Evolutionary conservation across 2,113 vertebrate species (phyloP).

Genomic region (Dascyllus trimaculatus): DNA sequence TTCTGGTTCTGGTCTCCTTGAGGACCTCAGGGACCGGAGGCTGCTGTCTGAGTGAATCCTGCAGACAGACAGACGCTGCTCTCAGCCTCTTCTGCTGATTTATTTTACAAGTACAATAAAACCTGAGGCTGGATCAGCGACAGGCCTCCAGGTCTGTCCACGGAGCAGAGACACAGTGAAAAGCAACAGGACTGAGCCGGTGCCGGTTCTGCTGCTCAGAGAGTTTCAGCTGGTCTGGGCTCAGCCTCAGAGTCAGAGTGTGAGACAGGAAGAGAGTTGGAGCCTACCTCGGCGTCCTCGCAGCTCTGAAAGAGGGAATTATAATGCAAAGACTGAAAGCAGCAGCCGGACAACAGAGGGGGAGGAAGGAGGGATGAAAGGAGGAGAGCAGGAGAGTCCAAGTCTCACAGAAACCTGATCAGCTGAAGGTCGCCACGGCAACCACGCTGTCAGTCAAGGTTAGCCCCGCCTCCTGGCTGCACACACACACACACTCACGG

Average conservation of each 20-base stretch:
- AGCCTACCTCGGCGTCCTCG: slow-evolving; percentile 56
- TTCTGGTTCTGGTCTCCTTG: too few species aligned
- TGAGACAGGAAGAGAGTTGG: slow-evolving; percentile 50
- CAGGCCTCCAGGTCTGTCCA: not conserved
- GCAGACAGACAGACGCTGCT: too few species aligned
- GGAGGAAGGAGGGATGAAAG: not conserved
- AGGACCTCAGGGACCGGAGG: too few species aligned
- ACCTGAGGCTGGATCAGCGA: too few species aligned
- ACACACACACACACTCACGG: not conserved
- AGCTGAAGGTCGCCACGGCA: slow-evolving; percentile 48
- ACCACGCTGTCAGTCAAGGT: slow-evolving; percentile 39
- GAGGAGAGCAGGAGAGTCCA: slow-evolving; percentile 19
- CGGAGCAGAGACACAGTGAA: too few species aligned
- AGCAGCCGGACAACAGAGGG: not conserved
- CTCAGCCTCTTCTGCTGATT: too few species aligned
- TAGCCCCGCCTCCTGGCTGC: slow-evolving; percentile 12
- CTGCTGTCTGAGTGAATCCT: too few species aligned
- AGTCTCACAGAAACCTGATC: slow-evolving; percentile 39
- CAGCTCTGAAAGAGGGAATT: slow-evolving; percentile 54
- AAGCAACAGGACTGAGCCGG: too few species aligned
- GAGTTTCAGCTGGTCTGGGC: not conserved
- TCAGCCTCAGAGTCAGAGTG: not conserved
- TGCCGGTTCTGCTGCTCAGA: too few species aligned
- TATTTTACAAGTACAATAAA: not conserved
- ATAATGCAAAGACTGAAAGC: slow-evolving; percentile 63